Conservation (phyloP, 92 coral and sea anemone genomes). For the Paragorgia papillata region DNA sequence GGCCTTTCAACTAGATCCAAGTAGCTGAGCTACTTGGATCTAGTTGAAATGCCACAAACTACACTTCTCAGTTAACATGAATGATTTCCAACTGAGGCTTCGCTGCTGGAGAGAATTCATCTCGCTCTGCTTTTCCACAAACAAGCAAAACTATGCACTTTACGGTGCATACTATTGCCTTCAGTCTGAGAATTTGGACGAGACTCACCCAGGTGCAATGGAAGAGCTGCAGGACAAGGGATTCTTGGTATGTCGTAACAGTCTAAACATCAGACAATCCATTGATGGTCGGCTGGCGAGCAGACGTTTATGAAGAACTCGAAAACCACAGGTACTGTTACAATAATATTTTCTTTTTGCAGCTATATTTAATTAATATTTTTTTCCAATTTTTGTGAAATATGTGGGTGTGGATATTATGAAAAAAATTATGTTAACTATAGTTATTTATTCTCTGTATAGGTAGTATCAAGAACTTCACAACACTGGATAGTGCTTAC, state of each 20-base stretch:
- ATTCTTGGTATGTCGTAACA: slow-evolving; percentile 9
- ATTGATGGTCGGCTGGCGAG: slow-evolving; percentile 29
- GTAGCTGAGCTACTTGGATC: slow-evolving; percentile 7
- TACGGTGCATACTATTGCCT: slow-evolving; percentile 22
- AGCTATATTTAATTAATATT: no score
- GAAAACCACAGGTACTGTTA: slow-evolving; percentile 24
- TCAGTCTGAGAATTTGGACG: slow-evolving; percentile 14
- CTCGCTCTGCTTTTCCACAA: slow-evolving; percentile 20
- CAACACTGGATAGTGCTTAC: slow-evolving; percentile 18
- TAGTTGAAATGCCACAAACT: slow-evolving; percentile 14
- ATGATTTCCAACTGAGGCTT: slow-evolving; percentile 19
- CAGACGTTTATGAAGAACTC: slow-evolving; percentile 25
- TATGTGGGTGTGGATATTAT: no score
- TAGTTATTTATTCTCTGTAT: slow-evolving; percentile 1
- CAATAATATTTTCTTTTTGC: no score
- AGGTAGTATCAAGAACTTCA: slow-evolving; percentile 30
- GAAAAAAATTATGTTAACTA: no score
- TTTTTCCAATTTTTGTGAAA: no score
- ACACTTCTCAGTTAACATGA: slow-evolving; percentile 25
- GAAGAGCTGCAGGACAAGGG: slow-evolving; percentile 31
- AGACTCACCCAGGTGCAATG: slow-evolving; percentile 7
- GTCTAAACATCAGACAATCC: slow-evolving; percentile 7
- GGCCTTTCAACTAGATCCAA: no score
- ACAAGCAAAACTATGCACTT: slow-evolving; percentile 19
- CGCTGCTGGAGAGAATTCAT: slow-evolving; percentile 24